phyloP scores from a whole-genome alignment of 2,797 vertebrate genomes.

The Pterois miles region DNA sequence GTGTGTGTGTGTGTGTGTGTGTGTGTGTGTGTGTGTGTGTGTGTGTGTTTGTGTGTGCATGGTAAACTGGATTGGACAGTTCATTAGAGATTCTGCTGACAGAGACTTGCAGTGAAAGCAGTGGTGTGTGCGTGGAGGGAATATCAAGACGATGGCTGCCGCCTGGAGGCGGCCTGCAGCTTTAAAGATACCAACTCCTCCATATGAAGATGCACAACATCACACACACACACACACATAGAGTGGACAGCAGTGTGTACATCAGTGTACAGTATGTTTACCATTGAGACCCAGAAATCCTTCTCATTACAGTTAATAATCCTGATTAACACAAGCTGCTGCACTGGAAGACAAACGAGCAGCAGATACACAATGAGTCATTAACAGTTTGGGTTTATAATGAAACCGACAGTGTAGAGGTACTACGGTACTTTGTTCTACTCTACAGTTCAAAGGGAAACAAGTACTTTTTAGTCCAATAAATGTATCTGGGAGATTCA shows the following conservation, averaged over 20 bases:
- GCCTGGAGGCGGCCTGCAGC: slow-evolving; percentile 68
- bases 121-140: slow-evolving; percentile 62
- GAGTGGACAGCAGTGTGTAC: slow-evolving; percentile 29
- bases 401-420: background rate
- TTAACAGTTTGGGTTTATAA: slow-evolving; percentile 25
- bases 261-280: slow-evolving; percentile 43
- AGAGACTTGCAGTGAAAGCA: slow-evolving; percentile 68
- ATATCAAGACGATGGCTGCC: slow-evolving; percentile 67
- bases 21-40: slow-evolving; percentile 23
- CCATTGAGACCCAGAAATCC: slow-evolving; percentile 46
- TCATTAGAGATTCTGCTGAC: slow-evolving; percentile 84
- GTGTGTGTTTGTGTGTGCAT: slow-evolving; percentile 50
- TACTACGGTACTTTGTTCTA: no score
- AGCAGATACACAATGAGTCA: slow-evolving; percentile 36
- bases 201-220: slow-evolving; percentile 27
- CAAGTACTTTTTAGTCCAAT: background rate
- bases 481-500: background rate
- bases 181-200: slow-evolving; percentile 65
- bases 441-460: background rate
- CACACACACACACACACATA: slow-evolving; percentile 1
- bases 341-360: slow-evolving; percentile 5
- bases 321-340: slow-evolving; percentile 57
- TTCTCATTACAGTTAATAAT: slow-evolving; percentile 60
- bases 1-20: slow-evolving; percentile 14
- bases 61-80: slow-evolving; percentile 65